Evolutionary conservation across 2,797 vertebrate species (phyloP).

Genomic region (Carduelis carduelis): DNA sequence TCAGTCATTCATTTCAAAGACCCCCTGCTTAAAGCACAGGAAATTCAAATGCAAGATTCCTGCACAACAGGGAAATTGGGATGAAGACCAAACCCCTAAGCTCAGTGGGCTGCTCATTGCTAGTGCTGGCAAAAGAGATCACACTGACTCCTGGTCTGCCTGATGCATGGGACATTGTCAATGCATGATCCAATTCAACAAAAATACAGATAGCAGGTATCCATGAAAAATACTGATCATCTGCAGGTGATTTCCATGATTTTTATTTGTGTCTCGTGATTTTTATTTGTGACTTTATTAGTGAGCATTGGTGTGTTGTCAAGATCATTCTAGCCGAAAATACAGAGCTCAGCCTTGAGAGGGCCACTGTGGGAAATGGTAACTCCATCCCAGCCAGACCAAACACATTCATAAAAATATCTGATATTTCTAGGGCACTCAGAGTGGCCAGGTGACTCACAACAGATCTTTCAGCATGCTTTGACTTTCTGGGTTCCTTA

Average conservation of each 20-base stretch:
- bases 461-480: not conserved
- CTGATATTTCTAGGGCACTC: not conserved
- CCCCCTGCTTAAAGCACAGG: not conserved
- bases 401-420: not conserved
- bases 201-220: not conserved
- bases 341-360: not conserved
- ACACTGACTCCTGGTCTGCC: not conserved
- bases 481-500: not conserved
- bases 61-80: not conserved
- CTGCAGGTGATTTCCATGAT: fast-evolving
- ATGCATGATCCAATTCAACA: not conserved
- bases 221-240: not conserved
- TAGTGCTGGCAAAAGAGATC: not conserved
- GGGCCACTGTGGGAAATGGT: not conserved
- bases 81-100: not conserved
- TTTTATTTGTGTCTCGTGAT: not conserved
- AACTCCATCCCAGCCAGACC: not conserved
- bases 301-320: not conserved
- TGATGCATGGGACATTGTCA: not conserved
- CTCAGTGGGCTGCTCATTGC: not conserved
- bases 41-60: not conserved
- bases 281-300: not conserved
- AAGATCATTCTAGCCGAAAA: not conserved
- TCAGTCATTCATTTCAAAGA: not conserved
- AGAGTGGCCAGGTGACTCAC: not conserved